Percentiles rank a stretch among this genome's conserved stretches.
Conservation (phyloP, 2,888 invertebrate species). For the Carabus problematicus region DNA sequence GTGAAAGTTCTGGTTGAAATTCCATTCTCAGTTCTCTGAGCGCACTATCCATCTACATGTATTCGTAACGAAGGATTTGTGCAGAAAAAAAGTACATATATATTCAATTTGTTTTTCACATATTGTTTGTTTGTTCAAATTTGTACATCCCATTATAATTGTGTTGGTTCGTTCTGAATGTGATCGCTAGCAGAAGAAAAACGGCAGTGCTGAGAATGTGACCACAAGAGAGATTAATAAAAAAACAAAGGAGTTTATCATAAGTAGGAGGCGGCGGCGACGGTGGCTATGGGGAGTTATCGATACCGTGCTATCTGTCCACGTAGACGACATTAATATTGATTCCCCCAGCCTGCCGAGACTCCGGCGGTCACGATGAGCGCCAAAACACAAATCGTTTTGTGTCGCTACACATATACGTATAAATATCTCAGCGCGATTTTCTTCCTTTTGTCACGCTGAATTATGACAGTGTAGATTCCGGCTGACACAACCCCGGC, state of each 20-base stretch:
- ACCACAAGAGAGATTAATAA: not conserved
- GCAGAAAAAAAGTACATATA: too few species aligned
- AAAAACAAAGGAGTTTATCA: conserved; percentile 16
- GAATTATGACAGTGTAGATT: conserved; percentile 39
- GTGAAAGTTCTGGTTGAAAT: too few species aligned
- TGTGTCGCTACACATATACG: conserved; percentile 42
- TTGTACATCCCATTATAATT: conserved; percentile 35
- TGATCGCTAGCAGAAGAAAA: conserved; percentile 16
- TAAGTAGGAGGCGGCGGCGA: conserved; percentile 19
- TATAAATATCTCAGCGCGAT: conserved; percentile 40
- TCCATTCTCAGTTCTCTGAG: too few species aligned
- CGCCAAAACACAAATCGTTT: conserved; percentile 43
- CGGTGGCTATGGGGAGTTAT: conserved; percentile 9
- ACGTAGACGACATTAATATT: conserved; percentile 36
- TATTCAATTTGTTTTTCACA: too few species aligned
- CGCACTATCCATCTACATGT: too few species aligned
- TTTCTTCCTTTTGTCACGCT: conserved; percentile 31
- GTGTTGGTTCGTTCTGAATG: conserved; percentile 32
- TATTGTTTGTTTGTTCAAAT: conserved; percentile 16
- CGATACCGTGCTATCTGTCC: conserved; percentile 27
- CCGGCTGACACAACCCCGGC: conserved; percentile 10
- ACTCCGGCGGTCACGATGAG: conserved; percentile 17
- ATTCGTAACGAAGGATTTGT: too few species aligned
- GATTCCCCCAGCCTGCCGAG: conserved; percentile 25
- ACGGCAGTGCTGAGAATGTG: not conserved